These are phyloP conservation scores for Agrotis segetum DNA, from an alignment of 2,888 invertebrate genomes.

Conservation along the genomic window DNA sequence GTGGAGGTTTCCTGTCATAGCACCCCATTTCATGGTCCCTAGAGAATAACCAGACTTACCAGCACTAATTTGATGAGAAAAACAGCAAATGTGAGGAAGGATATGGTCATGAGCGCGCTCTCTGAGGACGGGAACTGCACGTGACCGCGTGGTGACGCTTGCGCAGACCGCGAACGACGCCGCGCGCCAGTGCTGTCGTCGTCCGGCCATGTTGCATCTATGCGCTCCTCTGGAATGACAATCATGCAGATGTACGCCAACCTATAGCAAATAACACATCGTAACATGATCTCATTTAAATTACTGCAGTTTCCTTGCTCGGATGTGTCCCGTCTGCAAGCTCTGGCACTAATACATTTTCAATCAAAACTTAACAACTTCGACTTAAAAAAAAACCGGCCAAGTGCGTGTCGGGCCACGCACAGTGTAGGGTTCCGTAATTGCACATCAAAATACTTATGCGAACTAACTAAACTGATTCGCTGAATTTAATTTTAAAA, in stretches of 20 bases:
- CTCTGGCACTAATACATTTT: no score
- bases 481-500: no score
- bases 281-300: background rate
- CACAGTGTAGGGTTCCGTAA: no score
- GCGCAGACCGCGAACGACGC: constrained; percentile 63
- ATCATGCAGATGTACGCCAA: background rate
- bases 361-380: no score
- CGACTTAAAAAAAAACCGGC: no score
- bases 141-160: constrained; percentile 85
- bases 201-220: constrained; percentile 88
- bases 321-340: no score
- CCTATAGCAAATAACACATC: background rate
- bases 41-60: constrained; percentile 92
- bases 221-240: constrained; percentile 82
- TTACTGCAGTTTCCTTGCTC: background rate
- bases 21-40: no score
- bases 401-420: no score
- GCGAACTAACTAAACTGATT: no score
- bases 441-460: no score
- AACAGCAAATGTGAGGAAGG: constrained; percentile 96
- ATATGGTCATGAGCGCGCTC: constrained; percentile 95
- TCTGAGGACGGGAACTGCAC: constrained; percentile 95
- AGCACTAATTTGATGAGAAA: constrained; percentile 95
- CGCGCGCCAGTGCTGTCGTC: constrained; percentile 65
- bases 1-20: no score